These are phyloP conservation scores for Austrofundulus limnaeus DNA, from an alignment of 2,113 vertebrate species.

Conservation along the genomic window DNA sequence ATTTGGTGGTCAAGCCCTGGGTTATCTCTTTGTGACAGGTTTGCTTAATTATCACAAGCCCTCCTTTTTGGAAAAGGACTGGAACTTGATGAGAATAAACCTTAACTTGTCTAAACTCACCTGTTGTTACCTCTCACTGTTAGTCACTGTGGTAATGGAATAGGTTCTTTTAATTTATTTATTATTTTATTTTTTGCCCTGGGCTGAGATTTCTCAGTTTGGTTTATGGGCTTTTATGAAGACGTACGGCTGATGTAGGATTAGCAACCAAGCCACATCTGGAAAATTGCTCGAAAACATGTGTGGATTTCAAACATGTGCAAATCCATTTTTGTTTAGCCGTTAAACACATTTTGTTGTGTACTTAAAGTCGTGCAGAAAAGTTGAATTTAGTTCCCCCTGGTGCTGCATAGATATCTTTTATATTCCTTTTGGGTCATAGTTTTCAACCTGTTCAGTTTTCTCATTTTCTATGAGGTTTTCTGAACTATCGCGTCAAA, in stretches of 20 bases:
- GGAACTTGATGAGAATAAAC: constrained; percentile 47
- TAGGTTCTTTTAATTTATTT: constrained; percentile 39
- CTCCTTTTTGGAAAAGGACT: constrained; percentile 5
- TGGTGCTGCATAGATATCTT: too few species aligned
- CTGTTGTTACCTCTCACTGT: constrained; percentile 51
- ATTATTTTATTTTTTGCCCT: constrained; percentile 27
- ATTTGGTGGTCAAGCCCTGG: too few species aligned
- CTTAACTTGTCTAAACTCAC: constrained; percentile 53
- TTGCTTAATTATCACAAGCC: constrained; percentile 41
- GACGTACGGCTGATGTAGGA: constrained; percentile 15
- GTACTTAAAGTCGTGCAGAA: too few species aligned
- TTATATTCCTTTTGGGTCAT: too few species aligned
- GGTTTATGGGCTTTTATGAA: constrained; percentile 24
- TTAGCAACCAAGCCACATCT: neutral
- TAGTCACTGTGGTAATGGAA: constrained; percentile 51
- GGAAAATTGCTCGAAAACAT: too few species aligned
- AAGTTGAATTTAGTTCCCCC: too few species aligned
- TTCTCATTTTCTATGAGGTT: too few species aligned
- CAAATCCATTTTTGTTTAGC: too few species aligned
- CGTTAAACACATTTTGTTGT: too few species aligned
- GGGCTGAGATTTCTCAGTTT: constrained; percentile 33
- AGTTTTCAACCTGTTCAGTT: too few species aligned
- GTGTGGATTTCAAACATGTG: too few species aligned
- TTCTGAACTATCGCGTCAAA: too few species aligned
- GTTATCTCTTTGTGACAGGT: neutral